Evolutionary conservation across 2,888 invertebrate genomes (phyloP), one percentile per base, ranked within the genome.

Genomic region (Machimus atricapillus): DNA sequence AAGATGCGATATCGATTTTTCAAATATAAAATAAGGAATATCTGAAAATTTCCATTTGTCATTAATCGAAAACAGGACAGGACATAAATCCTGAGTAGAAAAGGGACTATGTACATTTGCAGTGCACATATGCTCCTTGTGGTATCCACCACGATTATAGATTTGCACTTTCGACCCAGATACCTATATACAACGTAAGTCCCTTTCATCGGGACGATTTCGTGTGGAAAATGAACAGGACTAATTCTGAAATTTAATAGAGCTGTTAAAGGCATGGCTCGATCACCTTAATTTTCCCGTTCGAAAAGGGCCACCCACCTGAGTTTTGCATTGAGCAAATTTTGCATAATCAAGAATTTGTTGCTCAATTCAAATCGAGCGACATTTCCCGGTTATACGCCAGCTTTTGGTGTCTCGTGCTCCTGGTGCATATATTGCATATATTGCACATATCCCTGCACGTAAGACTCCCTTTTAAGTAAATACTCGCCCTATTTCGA

Each of bases 141-240:
- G 37, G 73, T 34, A 73, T 14, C n/a, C 19, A 66, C 56, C 46
- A 74, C 34, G 43, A 85, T 85, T 85, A 85, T 85, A 85, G 85
- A 85, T 85, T 85, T 85, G 85, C 85, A 85, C 85, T 85, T 85
- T 85, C 85, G 85, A 85, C 85, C 85, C 46, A 85, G 85, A 85
- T 85, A 85, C 74, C 74, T 46, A 83, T 9, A 66, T 66, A 27
- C 66, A 66, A 66, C 46, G n/a, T 56, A 73, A 74, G 46, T 27
- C 34, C 66, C 85, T 74, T 85, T 74, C 46, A 74, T n/a, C 73
- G 27, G 74, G 43, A 43, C 40, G 16, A 19, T 85, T 74, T 74
- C 74, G 74, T 34, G 40, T 27, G 58, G 37, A 66, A 82, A 82
- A 82, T 85, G 34, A 85, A 74, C 12, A 66, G 66, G 27, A 85